Conservation (phyloP, 2,113 vertebrate species). For the Talpa occidentalis region DNA sequence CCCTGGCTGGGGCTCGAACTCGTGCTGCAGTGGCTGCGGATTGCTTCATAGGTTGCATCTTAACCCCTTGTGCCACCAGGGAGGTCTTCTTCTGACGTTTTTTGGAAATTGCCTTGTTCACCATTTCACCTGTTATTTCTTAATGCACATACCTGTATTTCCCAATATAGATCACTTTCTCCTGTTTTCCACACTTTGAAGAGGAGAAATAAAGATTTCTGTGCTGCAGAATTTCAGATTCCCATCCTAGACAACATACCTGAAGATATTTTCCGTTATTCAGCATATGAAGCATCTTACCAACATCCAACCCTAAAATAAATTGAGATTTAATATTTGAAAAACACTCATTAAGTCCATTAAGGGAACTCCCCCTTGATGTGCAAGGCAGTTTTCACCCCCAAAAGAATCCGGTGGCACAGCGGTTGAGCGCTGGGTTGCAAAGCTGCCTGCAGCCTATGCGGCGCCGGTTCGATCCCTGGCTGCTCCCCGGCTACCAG, state of each 20-base stretch:
- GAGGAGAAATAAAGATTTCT: not conserved
- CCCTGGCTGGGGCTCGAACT: not conserved
- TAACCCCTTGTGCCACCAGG: too few relatives aligned
- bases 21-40: too few relatives aligned
- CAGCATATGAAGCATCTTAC: not conserved
- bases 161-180: not conserved
- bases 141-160: not conserved
- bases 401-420: not conserved
- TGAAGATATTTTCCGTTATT: not conserved
- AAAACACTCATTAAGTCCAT: not conserved
- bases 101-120: not conserved
- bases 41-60: too few relatives aligned
- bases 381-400: not conserved
- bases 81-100: not conserved
- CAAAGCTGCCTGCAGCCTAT: too few relatives aligned
- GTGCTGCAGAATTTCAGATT: not conserved
- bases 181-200: not conserved
- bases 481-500: too few relatives aligned
- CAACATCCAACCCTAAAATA: not conserved
- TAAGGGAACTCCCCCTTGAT: not conserved
- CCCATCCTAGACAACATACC: not conserved
- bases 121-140: not conserved
- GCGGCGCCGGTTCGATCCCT: too few relatives aligned
- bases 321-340: not conserved
- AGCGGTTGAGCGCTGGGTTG: too few relatives aligned